Evolutionary conservation across 2,888 invertebrate genomes (phyloP).

Genomic region (Lasius platythorax): DNA sequence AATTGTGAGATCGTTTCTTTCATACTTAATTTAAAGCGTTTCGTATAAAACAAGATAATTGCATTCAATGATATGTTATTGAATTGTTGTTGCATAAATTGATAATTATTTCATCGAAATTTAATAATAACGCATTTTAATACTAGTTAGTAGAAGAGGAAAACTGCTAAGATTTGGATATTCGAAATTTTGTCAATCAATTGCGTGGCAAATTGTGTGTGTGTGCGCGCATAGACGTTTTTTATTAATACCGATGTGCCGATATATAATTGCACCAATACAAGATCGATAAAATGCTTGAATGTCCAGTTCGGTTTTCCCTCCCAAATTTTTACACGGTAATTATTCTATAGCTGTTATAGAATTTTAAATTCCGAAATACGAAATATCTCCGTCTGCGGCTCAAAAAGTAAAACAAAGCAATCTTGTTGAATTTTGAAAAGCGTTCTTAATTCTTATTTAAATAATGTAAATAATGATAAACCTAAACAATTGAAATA

Average conservation of each 20-base stretch:
- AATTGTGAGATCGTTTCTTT: conserved; percentile 18
- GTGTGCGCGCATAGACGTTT: background rate
- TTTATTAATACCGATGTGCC: conserved; percentile 31
- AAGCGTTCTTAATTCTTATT: no score
- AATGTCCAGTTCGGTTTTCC: background rate
- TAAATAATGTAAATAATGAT: no score
- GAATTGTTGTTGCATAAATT: background rate
- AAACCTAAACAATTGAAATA: no score
- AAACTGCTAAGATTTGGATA: background rate
- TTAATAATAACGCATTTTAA: background rate
- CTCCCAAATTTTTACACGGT: conserved; percentile 12
- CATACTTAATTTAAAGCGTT: background rate
- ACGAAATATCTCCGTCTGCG: conserved; percentile 40
- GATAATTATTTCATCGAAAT: background rate
- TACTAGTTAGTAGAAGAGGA: background rate
- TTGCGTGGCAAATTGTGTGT: background rate
- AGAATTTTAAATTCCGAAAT: conserved; percentile 23
- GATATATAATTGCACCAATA: conserved; percentile 21
- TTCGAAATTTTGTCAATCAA: conserved; percentile 1
- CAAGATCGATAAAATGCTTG: background rate
- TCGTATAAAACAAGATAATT: conserved; percentile 19
- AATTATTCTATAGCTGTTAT: conserved; percentile 14
- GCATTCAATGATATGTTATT: background rate
- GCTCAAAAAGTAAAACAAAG: background rate
- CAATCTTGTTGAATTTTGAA: no score